Evolutionary conservation across 2,888 invertebrate species (phyloP).

Genomic region (Drosophila emarginata): DNA sequence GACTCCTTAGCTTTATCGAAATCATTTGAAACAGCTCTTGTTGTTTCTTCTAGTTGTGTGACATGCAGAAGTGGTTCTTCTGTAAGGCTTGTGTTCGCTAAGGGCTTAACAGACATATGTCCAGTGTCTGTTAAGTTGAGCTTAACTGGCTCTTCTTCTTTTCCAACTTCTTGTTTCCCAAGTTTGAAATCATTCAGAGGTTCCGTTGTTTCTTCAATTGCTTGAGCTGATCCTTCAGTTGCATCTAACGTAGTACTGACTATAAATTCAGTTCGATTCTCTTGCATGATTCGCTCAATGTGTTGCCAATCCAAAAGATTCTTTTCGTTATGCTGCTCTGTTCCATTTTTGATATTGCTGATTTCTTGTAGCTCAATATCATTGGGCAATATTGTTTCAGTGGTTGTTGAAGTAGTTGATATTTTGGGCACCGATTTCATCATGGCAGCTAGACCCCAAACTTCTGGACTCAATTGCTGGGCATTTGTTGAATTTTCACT

Average conservation of each 20-base stretch:
- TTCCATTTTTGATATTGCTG: slow-evolving; percentile 38
- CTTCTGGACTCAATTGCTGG: slow-evolving; percentile 76
- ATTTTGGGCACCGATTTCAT: slow-evolving; percentile 56
- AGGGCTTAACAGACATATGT: not conserved
- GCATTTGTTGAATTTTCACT: slow-evolving; percentile 78
- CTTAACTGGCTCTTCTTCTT: not conserved
- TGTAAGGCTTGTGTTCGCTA: not conserved
- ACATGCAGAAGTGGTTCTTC: not conserved
- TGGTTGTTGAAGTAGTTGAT: slow-evolving; percentile 1
- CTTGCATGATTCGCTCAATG: slow-evolving; percentile 70
- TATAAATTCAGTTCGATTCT: slow-evolving; percentile 61
- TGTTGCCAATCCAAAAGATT: slow-evolving; percentile 79
- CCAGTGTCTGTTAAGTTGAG: slow-evolving; percentile 4
- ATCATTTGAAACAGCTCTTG: slow-evolving; percentile 4
- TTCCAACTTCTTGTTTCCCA: not conserved
- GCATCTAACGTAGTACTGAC: slow-evolving; percentile 65
- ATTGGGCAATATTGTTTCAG: slow-evolving; percentile 42
- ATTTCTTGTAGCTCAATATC: slow-evolving; percentile 33
- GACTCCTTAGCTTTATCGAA: not conserved
- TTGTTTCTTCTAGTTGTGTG: not conserved
- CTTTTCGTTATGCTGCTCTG: slow-evolving; percentile 67
- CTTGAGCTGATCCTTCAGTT: slow-evolving; percentile 59
- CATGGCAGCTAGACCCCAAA: slow-evolving; percentile 79
- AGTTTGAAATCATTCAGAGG: slow-evolving; percentile 23
- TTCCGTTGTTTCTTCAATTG: slow-evolving; percentile 54